These are phyloP conservation scores for Conchocele bisecta DNA, from an alignment of 2,888 invertebrate species.

Conservation along the genomic window DNA sequence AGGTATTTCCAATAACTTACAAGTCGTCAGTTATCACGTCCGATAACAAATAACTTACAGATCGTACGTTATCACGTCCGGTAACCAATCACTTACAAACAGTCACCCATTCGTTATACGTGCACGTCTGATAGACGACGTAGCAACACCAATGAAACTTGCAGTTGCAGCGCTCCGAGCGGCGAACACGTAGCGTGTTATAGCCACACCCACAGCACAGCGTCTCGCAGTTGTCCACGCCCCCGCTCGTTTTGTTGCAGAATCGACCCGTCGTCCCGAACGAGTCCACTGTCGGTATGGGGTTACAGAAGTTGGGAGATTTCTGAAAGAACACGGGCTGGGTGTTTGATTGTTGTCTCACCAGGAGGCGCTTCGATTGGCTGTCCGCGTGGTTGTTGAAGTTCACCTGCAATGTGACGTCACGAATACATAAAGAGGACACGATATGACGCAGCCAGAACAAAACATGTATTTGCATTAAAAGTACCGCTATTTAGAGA, in stretches of 20 bases:
- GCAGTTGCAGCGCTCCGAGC: conserved; percentile 80
- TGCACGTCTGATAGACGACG: conserved; percentile 82
- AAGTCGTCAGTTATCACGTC: too few relatives aligned
- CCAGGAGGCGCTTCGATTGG: conserved; percentile 63
- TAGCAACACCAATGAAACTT: conserved; percentile 83
- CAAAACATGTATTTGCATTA: too few relatives aligned
- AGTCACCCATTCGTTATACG: conserved; percentile 89
- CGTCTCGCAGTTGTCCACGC: conserved; percentile 77
- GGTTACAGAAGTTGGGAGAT: conserved; percentile 96
- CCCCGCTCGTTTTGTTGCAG: conserved; percentile 78
- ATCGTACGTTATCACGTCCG: too few relatives aligned
- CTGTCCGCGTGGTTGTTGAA: conserved; percentile 68
- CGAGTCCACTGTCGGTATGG: conserved; percentile 77
- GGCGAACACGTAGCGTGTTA: conserved; percentile 84
- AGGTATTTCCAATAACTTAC: too few relatives aligned
- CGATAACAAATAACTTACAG: too few relatives aligned
- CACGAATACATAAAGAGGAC: too few relatives aligned
- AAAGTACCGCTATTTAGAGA: too few relatives aligned
- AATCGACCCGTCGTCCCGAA: conserved; percentile 79
- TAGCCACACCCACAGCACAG: conserved; percentile 80
- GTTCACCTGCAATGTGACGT: conserved; percentile 69
- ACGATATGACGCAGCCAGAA: too few relatives aligned
- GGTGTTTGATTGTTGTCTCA: conserved; percentile 65
- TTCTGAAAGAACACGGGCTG: conserved; percentile 94
- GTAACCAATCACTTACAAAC: conserved; percentile 95